These are phyloP conservation scores for Mycalesis mineus DNA, from an alignment of 2,888 invertebrate species.

Conservation along the genomic window DNA sequence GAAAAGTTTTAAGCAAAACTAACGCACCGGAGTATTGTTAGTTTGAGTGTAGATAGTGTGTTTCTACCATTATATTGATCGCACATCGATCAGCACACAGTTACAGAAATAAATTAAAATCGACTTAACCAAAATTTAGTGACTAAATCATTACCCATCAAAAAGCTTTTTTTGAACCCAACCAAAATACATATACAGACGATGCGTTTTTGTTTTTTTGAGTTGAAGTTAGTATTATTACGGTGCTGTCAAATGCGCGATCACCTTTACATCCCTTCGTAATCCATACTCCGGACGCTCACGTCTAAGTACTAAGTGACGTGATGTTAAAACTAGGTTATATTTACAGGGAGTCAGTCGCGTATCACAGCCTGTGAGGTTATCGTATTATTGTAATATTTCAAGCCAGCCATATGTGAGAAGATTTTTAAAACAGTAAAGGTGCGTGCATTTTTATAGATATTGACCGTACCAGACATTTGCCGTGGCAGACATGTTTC, in stretches of 20 bases:
- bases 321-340: slow-evolving; percentile 35
- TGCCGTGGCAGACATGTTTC: no score
- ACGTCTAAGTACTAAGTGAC: slow-evolving; percentile 28
- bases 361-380: slow-evolving; percentile 46
- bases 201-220: no score
- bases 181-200: no score
- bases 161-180: no score
- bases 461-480: no score
- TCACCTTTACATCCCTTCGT: not conserved
- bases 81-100: not conserved
- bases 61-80: not conserved
- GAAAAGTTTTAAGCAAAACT: no score
- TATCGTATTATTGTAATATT: slow-evolving; percentile 31
- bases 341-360: slow-evolving; percentile 47
- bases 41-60: not conserved
- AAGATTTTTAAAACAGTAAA: not conserved
- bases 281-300: slow-evolving; percentile 20
- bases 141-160: no score
- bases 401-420: not conserved
- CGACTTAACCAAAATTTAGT: no score
- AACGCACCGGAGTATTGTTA: no score
- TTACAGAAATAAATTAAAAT: no score
- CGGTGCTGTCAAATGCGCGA: not conserved
- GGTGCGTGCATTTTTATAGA: no score
- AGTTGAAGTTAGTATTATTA: no score